Evolutionary conservation across 2,113 vertebrate species (phyloP).

Genomic region (Stegastes partitus): DNA sequence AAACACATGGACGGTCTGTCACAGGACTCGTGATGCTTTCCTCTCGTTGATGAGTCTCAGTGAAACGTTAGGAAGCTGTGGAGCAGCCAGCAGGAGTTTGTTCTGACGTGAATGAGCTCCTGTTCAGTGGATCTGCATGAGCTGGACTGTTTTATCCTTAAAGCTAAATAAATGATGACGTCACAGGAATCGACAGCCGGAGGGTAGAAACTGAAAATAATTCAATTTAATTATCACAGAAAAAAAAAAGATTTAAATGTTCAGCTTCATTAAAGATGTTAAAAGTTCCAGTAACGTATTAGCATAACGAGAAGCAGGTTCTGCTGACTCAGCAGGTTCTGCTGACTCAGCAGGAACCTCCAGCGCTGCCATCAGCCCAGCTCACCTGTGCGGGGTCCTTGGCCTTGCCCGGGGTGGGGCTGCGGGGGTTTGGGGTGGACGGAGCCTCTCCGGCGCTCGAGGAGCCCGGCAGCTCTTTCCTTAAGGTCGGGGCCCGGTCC

Average conservation of each 20-base stretch:
- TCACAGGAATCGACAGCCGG: not conserved
- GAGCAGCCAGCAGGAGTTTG: too few relatives aligned
- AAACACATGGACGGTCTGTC: not conserved
- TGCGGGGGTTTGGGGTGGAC: conserved; percentile 83
- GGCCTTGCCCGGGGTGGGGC: conserved; percentile 80
- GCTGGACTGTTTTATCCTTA: not conserved
- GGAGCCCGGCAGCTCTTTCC: conserved; percentile 85
- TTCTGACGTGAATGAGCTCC: not conserved
- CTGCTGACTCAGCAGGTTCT: not conserved
- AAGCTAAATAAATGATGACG: conserved; percentile 1
- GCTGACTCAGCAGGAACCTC: not conserved
- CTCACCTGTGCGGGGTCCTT: conserved; percentile 87
- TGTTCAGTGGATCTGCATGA: not conserved
- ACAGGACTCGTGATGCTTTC: not conserved
- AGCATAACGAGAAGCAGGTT: not conserved
- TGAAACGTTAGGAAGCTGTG: not conserved
- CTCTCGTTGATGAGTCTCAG: not conserved
- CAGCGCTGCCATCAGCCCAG: not conserved
- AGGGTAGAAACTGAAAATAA: conserved; percentile 4
- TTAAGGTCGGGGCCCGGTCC: conserved; percentile 75
- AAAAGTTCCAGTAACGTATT: not conserved
- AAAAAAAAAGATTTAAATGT: not conserved
- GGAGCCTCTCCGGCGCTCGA: conserved; percentile 83
- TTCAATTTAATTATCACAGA: not conserved
- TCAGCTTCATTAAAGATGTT: not conserved